Evolutionary conservation across 2,113 vertebrate genomes (phyloP).

Genomic region (Hydrolagus affinis): DNA sequence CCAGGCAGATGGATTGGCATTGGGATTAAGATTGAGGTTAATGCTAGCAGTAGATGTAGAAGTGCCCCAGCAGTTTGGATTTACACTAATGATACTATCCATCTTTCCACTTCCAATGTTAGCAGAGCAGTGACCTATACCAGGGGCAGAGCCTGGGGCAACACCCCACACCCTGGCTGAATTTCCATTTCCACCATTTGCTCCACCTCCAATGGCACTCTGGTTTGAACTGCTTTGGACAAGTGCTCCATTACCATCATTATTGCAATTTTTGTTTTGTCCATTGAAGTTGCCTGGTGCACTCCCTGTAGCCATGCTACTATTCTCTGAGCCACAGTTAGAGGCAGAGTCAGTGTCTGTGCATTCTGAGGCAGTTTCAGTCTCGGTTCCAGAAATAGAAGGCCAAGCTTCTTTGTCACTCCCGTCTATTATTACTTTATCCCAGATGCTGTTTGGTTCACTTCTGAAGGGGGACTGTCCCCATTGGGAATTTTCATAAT

Average conservation of each 20-base stretch:
- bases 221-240: slow-evolving; percentile 64
- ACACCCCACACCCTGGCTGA: slow-evolving; percentile 64
- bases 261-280: slow-evolving; percentile 79
- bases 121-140: slow-evolving; percentile 71
- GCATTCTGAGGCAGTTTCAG: slow-evolving; percentile 81
- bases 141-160: slow-evolving; percentile 69
- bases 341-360: slow-evolving; percentile 70
- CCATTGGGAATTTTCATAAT: slow-evolving; percentile 86
- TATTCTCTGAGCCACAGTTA: slow-evolving; percentile 69
- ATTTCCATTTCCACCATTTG: slow-evolving; percentile 44
- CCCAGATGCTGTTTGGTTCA: slow-evolving; percentile 68
- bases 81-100: slow-evolving; percentile 75
- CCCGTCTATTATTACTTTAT: slow-evolving; percentile 79
- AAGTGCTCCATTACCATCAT: slow-evolving; percentile 60
- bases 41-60: slow-evolving; percentile 71
- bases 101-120: slow-evolving; percentile 73
- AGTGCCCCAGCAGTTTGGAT: slow-evolving; percentile 79
- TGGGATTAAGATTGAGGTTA: slow-evolving; percentile 94
- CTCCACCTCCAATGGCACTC: slow-evolving; percentile 64
- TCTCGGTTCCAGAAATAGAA: slow-evolving; percentile 70
- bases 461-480: slow-evolving; percentile 72
- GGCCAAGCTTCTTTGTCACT: slow-evolving; percentile 82
- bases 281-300: slow-evolving; percentile 83
- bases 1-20: slow-evolving; percentile 95
- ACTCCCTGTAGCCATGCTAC: slow-evolving; percentile 90